A percentile compares a stretch with the other conserved stretches of the same genome.
Conservation (phyloP, 2,888 invertebrate species). For the Aromia moschata region DNA sequence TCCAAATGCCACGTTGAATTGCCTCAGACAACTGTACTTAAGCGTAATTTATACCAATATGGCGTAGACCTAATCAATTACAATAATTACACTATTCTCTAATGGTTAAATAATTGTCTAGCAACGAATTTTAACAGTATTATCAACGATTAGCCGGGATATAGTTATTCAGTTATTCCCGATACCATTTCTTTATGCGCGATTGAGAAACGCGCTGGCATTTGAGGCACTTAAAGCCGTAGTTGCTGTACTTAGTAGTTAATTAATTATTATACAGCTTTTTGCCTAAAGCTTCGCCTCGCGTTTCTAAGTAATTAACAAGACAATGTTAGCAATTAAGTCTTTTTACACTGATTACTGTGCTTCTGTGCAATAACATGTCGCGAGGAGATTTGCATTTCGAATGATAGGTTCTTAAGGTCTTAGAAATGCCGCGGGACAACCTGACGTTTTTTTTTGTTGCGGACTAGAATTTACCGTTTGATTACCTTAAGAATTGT, state of each 20-base stretch:
- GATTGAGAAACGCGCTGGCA: conserved; percentile 30
- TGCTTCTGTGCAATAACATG: conserved; percentile 42
- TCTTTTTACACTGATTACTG: conserved; percentile 39
- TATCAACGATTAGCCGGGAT: conserved; percentile 38
- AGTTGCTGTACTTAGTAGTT: conserved; percentile 21
- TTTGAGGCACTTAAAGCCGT: conserved; percentile 16
- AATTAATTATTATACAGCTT: conserved; percentile 38
- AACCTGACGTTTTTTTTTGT: neutral
- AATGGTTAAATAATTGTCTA: conserved; percentile 40
- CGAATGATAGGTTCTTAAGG: conserved; percentile 40
- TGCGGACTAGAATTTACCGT: conserved; percentile 14
- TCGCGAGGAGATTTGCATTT: conserved; percentile 40
- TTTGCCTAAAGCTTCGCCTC: conserved; percentile 42
- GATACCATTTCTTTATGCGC: conserved; percentile 36
- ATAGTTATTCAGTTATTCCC: conserved; percentile 43
- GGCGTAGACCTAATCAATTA: conserved; percentile 47
- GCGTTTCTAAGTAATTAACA: conserved; percentile 42
- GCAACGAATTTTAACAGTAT: conserved; percentile 40
- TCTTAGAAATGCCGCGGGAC: conserved; percentile 35
- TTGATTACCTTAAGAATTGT: conserved; percentile 15
- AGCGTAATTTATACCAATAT: conserved; percentile 38
- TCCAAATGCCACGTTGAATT: conserved; percentile 28
- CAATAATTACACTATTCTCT: conserved; percentile 40
- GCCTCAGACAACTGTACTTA: conserved; percentile 31
- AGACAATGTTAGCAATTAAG: conserved; percentile 47